Evolutionary conservation across 2,888 invertebrate genomes (phyloP), one percentile per base, ranked within the genome.

Genomic region (Neria commutata): DNA sequence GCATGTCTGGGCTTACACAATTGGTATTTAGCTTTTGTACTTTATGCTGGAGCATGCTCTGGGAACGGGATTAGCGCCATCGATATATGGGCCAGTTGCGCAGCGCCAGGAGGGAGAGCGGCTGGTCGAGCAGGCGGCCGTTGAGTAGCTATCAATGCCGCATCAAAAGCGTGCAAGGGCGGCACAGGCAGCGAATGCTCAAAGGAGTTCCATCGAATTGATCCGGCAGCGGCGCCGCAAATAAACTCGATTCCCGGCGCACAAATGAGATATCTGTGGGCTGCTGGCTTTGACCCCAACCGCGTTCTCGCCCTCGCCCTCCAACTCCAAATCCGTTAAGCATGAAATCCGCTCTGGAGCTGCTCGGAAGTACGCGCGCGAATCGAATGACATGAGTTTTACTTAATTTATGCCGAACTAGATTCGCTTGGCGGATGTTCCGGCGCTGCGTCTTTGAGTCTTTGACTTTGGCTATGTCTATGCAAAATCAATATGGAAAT

Each of bases 1-100:
- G 55, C 56, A 56, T 56, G 54, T 57, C 62, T 59, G 52, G 55
- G 58, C 47, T 53, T 52, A 45, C 23, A 46, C 48, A 37, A 26
- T 54, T 40, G 50, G 54, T 23, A 29, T 54, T 51, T 50, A 49
- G 59, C 46, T 46, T 19, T 29, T 37, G 37, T 47, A 37, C 37
- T 40, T 53, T n/a, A 53, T 29, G 29, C 29, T 6, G 2, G 26
- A 29, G 10, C 25, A 49, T 33, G 49, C 49, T 17, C 17, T 49
- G 49, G 17, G 29, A 19, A 49, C 11, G 49, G 49, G 49, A 49
- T 49, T 49, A 49, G 49, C 29, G 49, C 49, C 49, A 49, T 26
- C 17, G 29, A 16, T 17, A 29, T 49, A 16, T 17, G n/a, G 17
- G 17, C 17, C 37, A 17, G 2, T 16, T 37, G 37, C 5, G n/a